A percentile compares a stretch with the other conserved stretches of the same genome.
phyloP scores from a whole-genome alignment of 2,888 invertebrate genomes.

The Euplexia lucipara region DNA sequence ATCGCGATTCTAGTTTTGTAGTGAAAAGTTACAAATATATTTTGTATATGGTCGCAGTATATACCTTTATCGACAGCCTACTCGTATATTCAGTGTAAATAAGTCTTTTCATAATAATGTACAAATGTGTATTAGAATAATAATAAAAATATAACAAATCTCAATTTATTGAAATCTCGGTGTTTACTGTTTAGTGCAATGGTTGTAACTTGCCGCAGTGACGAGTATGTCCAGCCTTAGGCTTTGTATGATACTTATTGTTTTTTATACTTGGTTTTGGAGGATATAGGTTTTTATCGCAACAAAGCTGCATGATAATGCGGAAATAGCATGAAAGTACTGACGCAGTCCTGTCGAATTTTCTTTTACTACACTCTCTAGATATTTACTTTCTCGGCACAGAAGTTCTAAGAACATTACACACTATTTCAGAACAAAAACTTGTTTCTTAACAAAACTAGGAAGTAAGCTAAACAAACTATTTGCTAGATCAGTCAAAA shows the following conservation, averaged over 20 bases:
- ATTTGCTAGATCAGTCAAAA: too few relatives aligned
- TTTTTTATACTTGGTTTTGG: not conserved
- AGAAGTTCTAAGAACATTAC: not conserved
- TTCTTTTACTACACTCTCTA: not conserved
- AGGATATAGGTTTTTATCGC: not conserved
- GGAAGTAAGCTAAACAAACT: too few relatives aligned
- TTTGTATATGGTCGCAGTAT: not conserved
- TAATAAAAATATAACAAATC: not conserved
- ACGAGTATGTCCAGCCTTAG: slow-evolving; percentile 7
- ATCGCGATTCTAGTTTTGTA: slow-evolving; percentile 13
- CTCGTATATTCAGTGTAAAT: not conserved
- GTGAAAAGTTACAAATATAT: not conserved
- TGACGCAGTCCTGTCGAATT: not conserved
- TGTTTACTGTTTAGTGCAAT: slow-evolving; percentile 8
- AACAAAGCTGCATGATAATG: not conserved
- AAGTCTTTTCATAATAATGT: slow-evolving; percentile 17
- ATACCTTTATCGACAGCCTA: not conserved
- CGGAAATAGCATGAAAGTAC: not conserved
- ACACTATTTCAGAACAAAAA: too few relatives aligned
- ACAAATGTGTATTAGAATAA: slow-evolving; percentile 2
- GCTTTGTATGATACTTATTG: slow-evolving; percentile 2
- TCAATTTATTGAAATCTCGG: slow-evolving; percentile 4
- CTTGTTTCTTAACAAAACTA: too few relatives aligned
- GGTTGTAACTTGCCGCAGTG: slow-evolving; percentile 1
- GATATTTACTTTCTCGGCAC: not conserved